These are phyloP conservation scores for Protonibea diacanthus DNA, from an alignment of 2,797 vertebrate genomes.

Conservation along the genomic window DNA sequence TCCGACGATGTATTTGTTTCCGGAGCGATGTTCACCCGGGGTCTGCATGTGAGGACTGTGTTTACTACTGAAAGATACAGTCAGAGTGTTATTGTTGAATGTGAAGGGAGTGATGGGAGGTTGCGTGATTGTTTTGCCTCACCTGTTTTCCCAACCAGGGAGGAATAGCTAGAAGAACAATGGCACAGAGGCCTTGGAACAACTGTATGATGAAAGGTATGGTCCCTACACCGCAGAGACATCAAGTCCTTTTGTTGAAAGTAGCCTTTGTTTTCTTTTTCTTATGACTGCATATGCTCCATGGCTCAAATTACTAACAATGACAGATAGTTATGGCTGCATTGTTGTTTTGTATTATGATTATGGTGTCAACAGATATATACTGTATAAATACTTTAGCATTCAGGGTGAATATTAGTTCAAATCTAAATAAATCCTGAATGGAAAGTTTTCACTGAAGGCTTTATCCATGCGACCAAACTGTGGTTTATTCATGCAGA, in stretches of 20 bases:
- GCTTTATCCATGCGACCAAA: background rate
- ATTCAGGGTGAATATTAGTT: slow-evolving; percentile 16
- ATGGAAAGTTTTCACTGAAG: slow-evolving; percentile 28
- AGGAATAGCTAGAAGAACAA: slow-evolving; percentile 71
- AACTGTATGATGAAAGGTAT: slow-evolving; percentile 74
- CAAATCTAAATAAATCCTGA: slow-evolving; percentile 30
- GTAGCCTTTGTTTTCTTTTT: slow-evolving; percentile 51
- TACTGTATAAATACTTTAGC: slow-evolving; percentile 28
- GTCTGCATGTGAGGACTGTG: slow-evolving; percentile 61
- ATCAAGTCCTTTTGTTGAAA: slow-evolving; percentile 59
- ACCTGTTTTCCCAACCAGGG: slow-evolving; percentile 74
- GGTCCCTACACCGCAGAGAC: slow-evolving; percentile 55
- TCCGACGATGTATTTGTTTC: slow-evolving; percentile 80
- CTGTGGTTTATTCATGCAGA: background rate
- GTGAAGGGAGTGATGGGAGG: slow-evolving; percentile 71
- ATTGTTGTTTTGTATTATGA: slow-evolving; percentile 52
- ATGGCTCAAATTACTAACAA: slow-evolving; percentile 48
- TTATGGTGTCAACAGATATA: slow-evolving; percentile 47
- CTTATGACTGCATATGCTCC: slow-evolving; percentile 34
- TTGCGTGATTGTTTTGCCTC: slow-evolving; percentile 77
- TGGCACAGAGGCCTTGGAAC: slow-evolving; percentile 74
- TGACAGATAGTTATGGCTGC: slow-evolving; percentile 43
- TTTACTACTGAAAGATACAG: slow-evolving; percentile 78
- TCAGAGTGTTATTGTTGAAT: slow-evolving; percentile 74
- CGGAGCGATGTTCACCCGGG: slow-evolving; percentile 56